Percentiles rank a stretch among this genome's conserved stretches.
These are phyloP conservation scores for Calidris pugnax DNA, from an alignment of 2,113 vertebrate genomes.

Conservation along the genomic window DNA sequence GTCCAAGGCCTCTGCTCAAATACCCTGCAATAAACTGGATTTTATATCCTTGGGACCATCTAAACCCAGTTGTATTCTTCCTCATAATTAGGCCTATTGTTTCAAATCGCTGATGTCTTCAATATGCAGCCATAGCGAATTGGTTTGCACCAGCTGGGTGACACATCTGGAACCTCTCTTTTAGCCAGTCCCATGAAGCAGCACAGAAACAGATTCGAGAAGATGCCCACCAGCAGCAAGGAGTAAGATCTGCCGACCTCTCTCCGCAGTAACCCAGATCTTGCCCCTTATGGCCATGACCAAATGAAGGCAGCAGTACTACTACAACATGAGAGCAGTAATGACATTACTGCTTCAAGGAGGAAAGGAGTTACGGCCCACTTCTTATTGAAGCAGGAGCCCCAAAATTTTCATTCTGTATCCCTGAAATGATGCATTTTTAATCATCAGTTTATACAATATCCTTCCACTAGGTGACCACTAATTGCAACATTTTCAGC, in stretches of 20 bases:
- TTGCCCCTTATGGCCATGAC: background rate
- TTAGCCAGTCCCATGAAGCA: background rate
- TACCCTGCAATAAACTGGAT: background rate
- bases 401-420: background rate
- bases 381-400: background rate
- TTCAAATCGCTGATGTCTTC: background rate
- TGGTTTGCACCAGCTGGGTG: background rate
- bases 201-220: background rate
- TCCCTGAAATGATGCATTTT: background rate
- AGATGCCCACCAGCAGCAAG: background rate
- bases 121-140: background rate
- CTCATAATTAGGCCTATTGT: background rate
- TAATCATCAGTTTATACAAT: background rate
- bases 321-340: background rate
- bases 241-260: background rate
- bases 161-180: slow-evolving; percentile 14
- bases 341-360: background rate
- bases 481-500: background rate
- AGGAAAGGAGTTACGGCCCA: background rate
- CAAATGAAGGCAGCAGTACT: background rate
- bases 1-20: background rate
- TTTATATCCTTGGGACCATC: background rate
- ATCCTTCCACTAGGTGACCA: background rate
- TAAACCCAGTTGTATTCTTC: background rate
- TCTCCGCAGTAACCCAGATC: background rate